These are phyloP conservation scores for Contarinia nasturtii DNA, from an alignment of 1,140 invertebrate genomes.

Conservation along the genomic window DNA sequence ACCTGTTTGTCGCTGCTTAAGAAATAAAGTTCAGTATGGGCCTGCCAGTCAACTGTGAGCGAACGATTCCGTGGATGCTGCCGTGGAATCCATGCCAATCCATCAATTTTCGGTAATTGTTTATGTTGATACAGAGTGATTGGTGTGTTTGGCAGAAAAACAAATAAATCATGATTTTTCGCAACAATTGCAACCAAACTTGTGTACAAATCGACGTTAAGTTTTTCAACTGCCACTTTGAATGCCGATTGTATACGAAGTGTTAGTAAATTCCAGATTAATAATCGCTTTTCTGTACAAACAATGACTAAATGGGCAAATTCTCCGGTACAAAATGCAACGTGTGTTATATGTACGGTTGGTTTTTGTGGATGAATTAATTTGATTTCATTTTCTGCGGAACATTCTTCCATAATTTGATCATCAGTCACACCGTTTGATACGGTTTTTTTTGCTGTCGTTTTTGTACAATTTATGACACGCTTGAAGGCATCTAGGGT, in stretches of 20 bases:
- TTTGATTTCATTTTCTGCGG: background rate
- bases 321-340: conserved; percentile 40
- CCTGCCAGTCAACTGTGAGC: conserved; percentile 30
- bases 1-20: conserved; percentile 31
- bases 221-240: conserved; percentile 28
- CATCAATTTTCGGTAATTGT: conserved; percentile 25
- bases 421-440: too few species aligned
- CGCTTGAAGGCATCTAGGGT: too few species aligned
- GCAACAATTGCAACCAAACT: conserved; percentile 46
- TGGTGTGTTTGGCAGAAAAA: conserved; percentile 36
- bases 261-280: conserved; percentile 53
- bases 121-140: conserved; percentile 28
- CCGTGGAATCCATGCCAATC: conserved; percentile 31
- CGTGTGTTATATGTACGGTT: conserved; percentile 19
- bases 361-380: conserved; percentile 10
- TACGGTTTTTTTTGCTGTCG: too few species aligned
- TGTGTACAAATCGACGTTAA: conserved; percentile 40
- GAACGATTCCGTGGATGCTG: conserved; percentile 22
- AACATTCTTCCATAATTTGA: background rate
- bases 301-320: conserved; percentile 41
- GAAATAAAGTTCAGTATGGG: conserved; percentile 34
- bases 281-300: conserved; percentile 29
- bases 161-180: conserved; percentile 32
- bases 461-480: too few species aligned
- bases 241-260: conserved; percentile 28